Percentiles rank a stretch among this genome's conserved stretches.
Evolutionary conservation across 2,888 invertebrate species (phyloP).

Genomic region (Notodonta dromedarius): DNA sequence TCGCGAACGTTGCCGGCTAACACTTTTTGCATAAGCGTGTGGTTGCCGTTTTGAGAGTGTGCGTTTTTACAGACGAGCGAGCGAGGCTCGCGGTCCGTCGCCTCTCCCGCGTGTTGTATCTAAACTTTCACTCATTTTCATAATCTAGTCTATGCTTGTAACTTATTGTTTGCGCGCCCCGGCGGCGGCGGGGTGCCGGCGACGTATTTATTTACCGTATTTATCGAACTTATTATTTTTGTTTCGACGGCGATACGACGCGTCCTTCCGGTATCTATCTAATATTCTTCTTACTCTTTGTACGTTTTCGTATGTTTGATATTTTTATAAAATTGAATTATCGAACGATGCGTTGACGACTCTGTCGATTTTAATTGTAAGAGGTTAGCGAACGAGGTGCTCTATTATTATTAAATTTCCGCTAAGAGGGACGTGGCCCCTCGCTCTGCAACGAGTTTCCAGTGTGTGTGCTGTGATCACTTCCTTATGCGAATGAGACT

Average conservation of each 20-base stretch:
- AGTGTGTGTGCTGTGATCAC: conserved; percentile 83
- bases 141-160: conserved; percentile 74
- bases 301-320: conserved; percentile 61
- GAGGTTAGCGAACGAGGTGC: conserved; percentile 77
- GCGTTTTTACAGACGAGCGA: conserved; percentile 54
- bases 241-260: conserved; percentile 53
- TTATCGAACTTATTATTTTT: conserved; percentile 49
- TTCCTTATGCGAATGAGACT: conserved; percentile 85
- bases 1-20: not conserved
- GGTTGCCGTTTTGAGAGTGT: conserved; percentile 62
- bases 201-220: conserved; percentile 51
- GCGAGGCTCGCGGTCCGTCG: conserved; percentile 48
- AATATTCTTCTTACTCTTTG: conserved; percentile 47
- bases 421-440: conserved; percentile 75
- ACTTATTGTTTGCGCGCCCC: conserved; percentile 53
- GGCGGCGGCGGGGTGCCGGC: conserved; percentile 43
- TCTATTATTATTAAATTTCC: conserved; percentile 75
- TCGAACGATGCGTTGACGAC: conserved; percentile 68
- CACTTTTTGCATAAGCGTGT: conserved; percentile 31
- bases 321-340: conserved; percentile 58
- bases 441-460: conserved; percentile 80
- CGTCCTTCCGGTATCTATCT: conserved; percentile 62
- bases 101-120: conserved; percentile 53
- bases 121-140: conserved; percentile 63
- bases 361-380: conserved; percentile 71